phyloP scores from a whole-genome alignment of 2,797 vertebrate genomes.

The Aphelocoma californica region DNA sequence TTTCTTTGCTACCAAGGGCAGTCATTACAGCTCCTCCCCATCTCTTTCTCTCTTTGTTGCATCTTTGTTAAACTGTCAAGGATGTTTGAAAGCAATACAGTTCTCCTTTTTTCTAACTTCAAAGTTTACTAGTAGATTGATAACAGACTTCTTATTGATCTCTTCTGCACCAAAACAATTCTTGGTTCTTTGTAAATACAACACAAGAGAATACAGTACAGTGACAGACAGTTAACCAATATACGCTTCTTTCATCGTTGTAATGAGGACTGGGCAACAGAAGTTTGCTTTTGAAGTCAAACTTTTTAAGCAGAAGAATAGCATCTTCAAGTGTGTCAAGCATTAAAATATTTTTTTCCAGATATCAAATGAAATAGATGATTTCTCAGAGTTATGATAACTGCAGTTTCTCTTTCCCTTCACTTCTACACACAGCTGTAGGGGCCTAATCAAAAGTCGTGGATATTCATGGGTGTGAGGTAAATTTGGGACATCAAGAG shows the following conservation, averaged over 20 bases:
- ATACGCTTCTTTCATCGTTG: neutral
- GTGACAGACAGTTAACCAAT: constrained; percentile 44
- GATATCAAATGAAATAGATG: neutral
- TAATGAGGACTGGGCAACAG: neutral
- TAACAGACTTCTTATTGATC: constrained; percentile 60
- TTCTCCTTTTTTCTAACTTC: constrained; percentile 42
- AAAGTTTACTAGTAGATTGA: constrained; percentile 57
- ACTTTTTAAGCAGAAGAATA: neutral
- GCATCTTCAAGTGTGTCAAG: neutral
- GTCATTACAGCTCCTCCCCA: constrained; percentile 45
- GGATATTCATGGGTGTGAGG: neutral
- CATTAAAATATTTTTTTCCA: neutral
- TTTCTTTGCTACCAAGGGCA: constrained; percentile 39
- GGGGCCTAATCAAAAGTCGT: neutral
- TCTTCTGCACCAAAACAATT: constrained; percentile 29
- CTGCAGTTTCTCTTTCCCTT: neutral
- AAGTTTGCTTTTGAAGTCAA: neutral
- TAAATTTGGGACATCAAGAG: neutral
- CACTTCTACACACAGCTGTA: neutral
- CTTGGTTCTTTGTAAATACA: constrained; percentile 44
- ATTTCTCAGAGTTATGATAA: neutral
- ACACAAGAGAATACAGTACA: neutral
- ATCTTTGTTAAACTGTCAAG: constrained; percentile 66
- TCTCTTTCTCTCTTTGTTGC: constrained; percentile 23
- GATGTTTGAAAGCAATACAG: constrained; percentile 55